Evolutionary conservation across 2,113 vertebrate genomes (phyloP).

Genomic region (Ciconia boyciana): DNA sequence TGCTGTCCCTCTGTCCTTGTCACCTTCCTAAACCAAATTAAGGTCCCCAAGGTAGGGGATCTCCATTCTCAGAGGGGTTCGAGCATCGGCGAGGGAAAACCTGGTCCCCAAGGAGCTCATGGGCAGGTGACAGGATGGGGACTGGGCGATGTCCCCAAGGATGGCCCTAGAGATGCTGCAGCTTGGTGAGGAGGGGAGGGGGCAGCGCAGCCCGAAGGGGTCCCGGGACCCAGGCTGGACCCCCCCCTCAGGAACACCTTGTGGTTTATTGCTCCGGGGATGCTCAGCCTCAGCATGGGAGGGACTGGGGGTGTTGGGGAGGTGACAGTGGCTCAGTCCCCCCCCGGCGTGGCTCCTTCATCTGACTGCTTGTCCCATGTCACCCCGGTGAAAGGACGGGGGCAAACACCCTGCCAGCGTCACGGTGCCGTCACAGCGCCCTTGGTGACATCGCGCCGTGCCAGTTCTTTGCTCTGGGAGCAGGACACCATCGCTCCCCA

Average conservation of each 20-base stretch:
- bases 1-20: background rate
- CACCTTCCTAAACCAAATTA: background rate
- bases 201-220: rapidly evolving
- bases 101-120: background rate
- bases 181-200: background rate
- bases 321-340: background rate
- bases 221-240: background rate
- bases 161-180: background rate
- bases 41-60: background rate
- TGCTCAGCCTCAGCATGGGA: background rate
- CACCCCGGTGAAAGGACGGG: background rate
- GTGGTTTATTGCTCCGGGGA: background rate
- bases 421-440: background rate
- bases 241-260: background rate
- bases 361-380: background rate
- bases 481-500: background rate
- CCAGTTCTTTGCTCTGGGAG: background rate
- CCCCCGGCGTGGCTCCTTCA: background rate
- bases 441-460: background rate
- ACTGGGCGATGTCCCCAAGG: background rate
- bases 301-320: rapidly evolving
- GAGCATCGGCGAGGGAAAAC: background rate
- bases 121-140: background rate
- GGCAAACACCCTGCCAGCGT: background rate
- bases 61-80: background rate